Conservation (phyloP, 2,888 invertebrate genomes). For the Eledone cirrhosa region DNA sequence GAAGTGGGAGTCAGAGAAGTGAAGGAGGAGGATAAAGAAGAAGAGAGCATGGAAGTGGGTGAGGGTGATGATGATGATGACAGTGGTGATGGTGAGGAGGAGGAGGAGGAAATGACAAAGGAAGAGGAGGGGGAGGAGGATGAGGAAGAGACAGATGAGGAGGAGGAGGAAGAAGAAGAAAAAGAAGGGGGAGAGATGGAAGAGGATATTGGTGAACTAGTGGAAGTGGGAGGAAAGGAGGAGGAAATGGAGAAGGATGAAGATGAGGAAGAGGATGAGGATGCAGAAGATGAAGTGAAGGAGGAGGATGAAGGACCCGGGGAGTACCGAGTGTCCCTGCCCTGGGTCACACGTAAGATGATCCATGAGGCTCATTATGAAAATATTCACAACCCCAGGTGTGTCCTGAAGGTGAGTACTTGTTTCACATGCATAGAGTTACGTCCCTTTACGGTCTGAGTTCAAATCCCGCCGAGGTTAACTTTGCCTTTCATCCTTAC, state of each 20-base stretch:
- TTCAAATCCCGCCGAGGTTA: too few species aligned
- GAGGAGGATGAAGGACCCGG: conserved; percentile 32
- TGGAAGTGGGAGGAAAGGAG: background rate
- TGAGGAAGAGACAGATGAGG: background rate
- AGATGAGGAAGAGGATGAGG: background rate
- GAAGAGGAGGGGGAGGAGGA: background rate
- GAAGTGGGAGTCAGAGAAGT: background rate
- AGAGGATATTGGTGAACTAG: background rate
- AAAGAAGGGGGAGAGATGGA: background rate
- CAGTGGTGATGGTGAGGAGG: background rate
- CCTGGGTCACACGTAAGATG: conserved; percentile 73
- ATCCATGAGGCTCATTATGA: conserved; percentile 82
- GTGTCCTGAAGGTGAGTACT: conserved; percentile 75
- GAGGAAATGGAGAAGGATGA: background rate
- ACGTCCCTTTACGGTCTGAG: too few species aligned
- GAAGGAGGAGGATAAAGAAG: background rate
- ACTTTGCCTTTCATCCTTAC: too few species aligned
- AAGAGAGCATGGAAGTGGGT: conserved; percentile 25
- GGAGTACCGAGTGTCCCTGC: conserved; percentile 40
- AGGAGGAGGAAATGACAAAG: background rate
- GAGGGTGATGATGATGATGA: conserved; percentile 8
- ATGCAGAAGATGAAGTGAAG: conserved; percentile 32
- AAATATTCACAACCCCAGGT: conserved; percentile 77
- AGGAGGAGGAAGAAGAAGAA: background rate
- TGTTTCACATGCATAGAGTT: background rate